Base-by-base conservation (phyloP, 2,113 vertebrate genomes). In the Pipa parva region DNA sequence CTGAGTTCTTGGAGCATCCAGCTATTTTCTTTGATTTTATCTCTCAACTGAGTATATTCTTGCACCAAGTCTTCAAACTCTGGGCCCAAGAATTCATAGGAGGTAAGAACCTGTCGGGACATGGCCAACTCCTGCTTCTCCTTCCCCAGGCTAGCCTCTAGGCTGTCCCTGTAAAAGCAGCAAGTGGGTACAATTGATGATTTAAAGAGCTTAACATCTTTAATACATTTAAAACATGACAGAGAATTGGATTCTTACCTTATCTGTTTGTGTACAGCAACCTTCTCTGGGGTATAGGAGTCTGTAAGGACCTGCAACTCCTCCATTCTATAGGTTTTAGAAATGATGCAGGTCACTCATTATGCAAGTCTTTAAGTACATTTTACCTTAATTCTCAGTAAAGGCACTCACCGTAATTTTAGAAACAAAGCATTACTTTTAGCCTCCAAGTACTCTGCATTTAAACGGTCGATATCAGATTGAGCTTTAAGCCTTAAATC, bases 351-450 rank as follows among this genome's bases (percentile, higher is more conserved):
- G 13, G 7, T n/a, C 17, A 4, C 10, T 5, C 10, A 5, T 39
- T 7, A 39, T 39, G 12, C 3, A 39, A 39, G 39, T 36, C 37
- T 15, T 27, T 12, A 10, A 3, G 21, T 17, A 27, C 12, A 17
- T 20, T 10, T 24, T 11, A 17, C 10, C 17, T 22, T 3, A 17
- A 4, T 27, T 7, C 12, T 2, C 2, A 2, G 3, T 55, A 13
- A 52, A 10, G 15, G 1, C 18, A 10, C 58, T 83, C 75, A 94
- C 93, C 87, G 85, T 60, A 94, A 81, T 74, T 92, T 94, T 56
- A 92, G 88, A 46, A 90, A 77, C 76, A 91, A 82, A 42, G 92
- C 84, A 33, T 82, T 86, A 75, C 89, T 91, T 80, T 93, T 94
- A 49, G 84, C 79, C 63, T 93, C 90, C 69, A 93, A 75, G 77